Evolutionary conservation across 1,140 invertebrate species (phyloP).

Genomic region (Nephotettix cincticeps): DNA sequence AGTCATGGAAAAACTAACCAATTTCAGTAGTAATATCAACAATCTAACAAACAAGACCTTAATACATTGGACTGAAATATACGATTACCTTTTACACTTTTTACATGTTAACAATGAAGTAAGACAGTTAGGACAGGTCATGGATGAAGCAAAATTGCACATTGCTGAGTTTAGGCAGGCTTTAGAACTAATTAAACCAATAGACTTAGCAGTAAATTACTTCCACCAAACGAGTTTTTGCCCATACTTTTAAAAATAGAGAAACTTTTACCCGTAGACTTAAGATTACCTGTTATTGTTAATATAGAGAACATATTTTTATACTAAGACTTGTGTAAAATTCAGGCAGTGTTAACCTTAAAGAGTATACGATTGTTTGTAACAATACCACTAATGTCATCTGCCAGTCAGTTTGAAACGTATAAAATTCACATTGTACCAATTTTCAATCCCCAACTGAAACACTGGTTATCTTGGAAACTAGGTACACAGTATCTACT

Average conservation of each 20-base stretch:
- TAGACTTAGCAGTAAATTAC: background rate
- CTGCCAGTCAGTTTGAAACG: background rate
- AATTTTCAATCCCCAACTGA: background rate
- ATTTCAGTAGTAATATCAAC: background rate
- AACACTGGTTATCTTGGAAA: constrained; percentile 40
- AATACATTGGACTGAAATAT: background rate
- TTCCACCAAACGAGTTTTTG: background rate
- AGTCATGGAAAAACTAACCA: background rate
- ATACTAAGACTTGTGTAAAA: background rate
- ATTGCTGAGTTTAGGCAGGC: background rate
- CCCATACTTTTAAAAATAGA: background rate
- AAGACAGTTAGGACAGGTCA: background rate
- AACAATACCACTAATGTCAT: background rate
- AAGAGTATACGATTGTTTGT: background rate
- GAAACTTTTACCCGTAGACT: background rate
- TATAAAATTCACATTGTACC: background rate
- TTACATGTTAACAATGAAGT: background rate
- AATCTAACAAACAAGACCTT: background rate
- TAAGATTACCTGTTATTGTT: no score
- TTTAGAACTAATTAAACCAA: background rate
- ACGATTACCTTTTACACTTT: background rate
- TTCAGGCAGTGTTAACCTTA: background rate
- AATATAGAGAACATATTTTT: background rate
- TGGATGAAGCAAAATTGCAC: background rate
- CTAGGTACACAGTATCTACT: background rate